phyloP scores from a whole-genome alignment of 2,113 vertebrate species.

The Cyanistes caeruleus region DNA sequence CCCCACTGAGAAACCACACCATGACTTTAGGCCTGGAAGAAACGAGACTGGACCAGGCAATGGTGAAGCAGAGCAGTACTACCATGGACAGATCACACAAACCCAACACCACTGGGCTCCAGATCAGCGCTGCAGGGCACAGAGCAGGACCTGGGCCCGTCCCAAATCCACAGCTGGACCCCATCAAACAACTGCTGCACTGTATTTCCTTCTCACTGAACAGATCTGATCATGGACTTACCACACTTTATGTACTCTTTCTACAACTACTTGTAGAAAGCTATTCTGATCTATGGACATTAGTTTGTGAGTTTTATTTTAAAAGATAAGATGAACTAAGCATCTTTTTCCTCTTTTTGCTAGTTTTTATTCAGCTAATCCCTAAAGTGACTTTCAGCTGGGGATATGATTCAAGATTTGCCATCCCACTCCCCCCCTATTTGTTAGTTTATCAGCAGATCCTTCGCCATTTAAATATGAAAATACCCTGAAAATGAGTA shows the following conservation, averaged over 20 bases:
- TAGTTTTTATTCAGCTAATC: background rate
- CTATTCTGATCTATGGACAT: background rate
- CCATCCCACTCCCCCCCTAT: background rate
- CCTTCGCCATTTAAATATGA: background rate
- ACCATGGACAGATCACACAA: background rate
- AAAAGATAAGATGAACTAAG: background rate
- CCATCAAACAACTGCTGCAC: background rate
- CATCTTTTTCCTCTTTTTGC: background rate
- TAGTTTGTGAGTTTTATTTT: background rate
- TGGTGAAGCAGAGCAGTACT: rapidly evolving
- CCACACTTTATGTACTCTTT: background rate
- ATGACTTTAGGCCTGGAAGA: background rate
- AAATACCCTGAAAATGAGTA: background rate
- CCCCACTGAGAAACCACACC: background rate
- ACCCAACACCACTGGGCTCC: rapidly evolving
- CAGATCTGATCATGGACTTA: background rate
- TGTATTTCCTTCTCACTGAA: background rate
- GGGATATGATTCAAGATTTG: background rate
- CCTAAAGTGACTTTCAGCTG: background rate
- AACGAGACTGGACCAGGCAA: background rate
- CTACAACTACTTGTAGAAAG: background rate
- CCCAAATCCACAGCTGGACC: background rate
- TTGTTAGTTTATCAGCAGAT: background rate
- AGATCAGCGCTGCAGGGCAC: rapidly evolving
- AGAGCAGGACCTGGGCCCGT: background rate